Conservation (phyloP, 1,140 invertebrate genomes). For the Coelopa frigida region DNA sequence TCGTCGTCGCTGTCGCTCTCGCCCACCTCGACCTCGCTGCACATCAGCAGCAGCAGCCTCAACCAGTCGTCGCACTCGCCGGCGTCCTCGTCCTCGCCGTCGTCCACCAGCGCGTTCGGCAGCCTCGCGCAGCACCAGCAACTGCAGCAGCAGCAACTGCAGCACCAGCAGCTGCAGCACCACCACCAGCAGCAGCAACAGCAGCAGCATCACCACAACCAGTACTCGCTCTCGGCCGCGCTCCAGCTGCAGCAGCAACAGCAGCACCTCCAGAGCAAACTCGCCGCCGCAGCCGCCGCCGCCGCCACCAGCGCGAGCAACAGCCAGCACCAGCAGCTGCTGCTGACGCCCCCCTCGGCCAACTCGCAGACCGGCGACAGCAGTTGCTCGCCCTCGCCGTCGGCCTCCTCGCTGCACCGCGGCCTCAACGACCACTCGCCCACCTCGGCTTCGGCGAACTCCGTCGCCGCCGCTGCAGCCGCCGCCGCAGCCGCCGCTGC, state of each 20-base stretch:
- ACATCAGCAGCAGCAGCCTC: conserved; percentile 24
- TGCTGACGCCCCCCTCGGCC: conserved; percentile 39
- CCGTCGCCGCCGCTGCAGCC: conserved; percentile 57
- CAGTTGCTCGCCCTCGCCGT: conserved; percentile 49
- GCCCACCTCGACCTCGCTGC: conserved; percentile 25
- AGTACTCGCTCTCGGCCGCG: conserved; percentile 38
- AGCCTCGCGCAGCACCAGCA: conserved; percentile 19
- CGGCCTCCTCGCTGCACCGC: conserved; percentile 46
- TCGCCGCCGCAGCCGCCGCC: conserved; percentile 1
- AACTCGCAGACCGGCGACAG: conserved; percentile 46
- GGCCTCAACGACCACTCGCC: conserved; percentile 53
- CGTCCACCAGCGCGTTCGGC: conserved; percentile 20
- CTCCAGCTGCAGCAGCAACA: conserved; percentile 39
- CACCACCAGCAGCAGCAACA: conserved; percentile 20
- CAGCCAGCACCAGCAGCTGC: conserved; percentile 41
- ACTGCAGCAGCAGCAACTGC: conserved; percentile 22
- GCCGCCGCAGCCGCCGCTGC: conserved; percentile 56
- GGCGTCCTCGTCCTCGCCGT: conserved; percentile 39
- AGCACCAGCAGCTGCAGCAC: conserved; percentile 12
- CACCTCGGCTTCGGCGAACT: conserved; percentile 57
- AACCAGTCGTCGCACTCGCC: conserved; percentile 40
- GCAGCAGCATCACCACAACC: conserved; percentile 27
- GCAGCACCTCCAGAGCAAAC: too few species aligned
- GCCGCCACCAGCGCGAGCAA: conserved; percentile 54
- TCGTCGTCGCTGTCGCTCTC: conserved; percentile 26